Evolutionary conservation across 2,888 invertebrate species (phyloP), one percentile per base, ranked within the genome.

Genomic region (Agrotis exclamationis): DNA sequence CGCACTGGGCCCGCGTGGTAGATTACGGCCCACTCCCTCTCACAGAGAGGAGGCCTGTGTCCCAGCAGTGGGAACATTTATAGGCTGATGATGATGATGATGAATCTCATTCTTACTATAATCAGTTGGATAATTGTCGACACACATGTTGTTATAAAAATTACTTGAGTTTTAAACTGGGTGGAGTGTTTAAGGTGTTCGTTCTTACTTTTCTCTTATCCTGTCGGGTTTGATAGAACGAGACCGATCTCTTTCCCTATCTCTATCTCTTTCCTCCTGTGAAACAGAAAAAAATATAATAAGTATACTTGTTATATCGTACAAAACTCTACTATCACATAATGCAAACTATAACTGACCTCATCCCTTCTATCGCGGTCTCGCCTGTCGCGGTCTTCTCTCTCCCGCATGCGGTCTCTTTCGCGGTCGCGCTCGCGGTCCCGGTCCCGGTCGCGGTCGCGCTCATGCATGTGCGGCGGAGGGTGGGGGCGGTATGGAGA

Each of bases 181-280:
- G 39, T 39, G 39, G 39, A 39, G 39, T 39, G 11, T 14, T 47
- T 16, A 11, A 13, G 16, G 47, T 11, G 47, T 56, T 20, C 71
- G 33, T 56, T 90, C 94, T 93, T 88, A 97, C 97, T 97, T 97
- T 86, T 97, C 97, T 88, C 97, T 94, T 84, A 96, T 95, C 80
- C 97, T 93, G 63, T 97, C 97, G 1, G 97, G 97, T 75, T 97
- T 97, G 50, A 96, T 96, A n/a, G 97, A 97, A 56, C 97, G 95
- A 13, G 96, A 96, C 2, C 96, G 93, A n/a, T 96, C 96, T 9
- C 96, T 92, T 16, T 96, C 96, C 60, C 96, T 91, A 22, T 97
- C 97, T 81, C 96, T 89, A 14, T 93, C 93, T 71, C 92, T 87
- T 56, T 95, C 96, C 79, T 95, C 95, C 95, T 95, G 89, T n/a